Conservation (phyloP, 2,797 vertebrate genomes). For the Bovichtus diacanthus region DNA sequence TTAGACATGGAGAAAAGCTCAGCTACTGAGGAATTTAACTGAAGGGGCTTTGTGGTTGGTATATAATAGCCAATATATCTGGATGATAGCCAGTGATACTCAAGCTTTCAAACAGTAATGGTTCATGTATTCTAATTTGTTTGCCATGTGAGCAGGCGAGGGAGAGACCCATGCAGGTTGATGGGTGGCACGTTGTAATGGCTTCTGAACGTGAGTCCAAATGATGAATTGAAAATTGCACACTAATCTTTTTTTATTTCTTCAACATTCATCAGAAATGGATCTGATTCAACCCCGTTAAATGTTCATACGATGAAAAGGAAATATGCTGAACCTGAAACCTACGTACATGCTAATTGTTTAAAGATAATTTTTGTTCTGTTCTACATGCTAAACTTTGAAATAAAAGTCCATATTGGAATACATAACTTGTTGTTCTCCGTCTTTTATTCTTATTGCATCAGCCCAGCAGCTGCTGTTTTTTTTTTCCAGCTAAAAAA, state of each 20-base stretch:
- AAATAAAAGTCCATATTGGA: neutral
- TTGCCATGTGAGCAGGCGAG: slow-evolving; percentile 13
- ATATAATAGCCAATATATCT: slow-evolving; percentile 64
- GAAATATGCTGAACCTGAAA: neutral
- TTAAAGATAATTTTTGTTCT: neutral
- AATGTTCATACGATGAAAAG: neutral
- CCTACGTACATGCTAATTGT: neutral
- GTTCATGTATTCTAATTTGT: slow-evolving; percentile 50
- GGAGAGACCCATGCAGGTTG: slow-evolving; percentile 15
- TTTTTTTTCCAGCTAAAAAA: neutral
- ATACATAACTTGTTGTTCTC: no score
- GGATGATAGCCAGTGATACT: slow-evolving; percentile 31
- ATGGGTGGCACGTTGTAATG: slow-evolving; percentile 33
- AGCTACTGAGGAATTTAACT: slow-evolving; percentile 48
- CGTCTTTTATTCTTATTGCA: neutral
- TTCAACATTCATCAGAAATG: neutral
- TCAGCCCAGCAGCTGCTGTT: slow-evolving; percentile 17
- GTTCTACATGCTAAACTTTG: neutral
- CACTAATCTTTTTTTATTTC: neutral
- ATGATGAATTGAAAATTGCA: slow-evolving; percentile 7
- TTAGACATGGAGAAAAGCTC: slow-evolving; percentile 66
- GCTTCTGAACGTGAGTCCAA: slow-evolving; percentile 13
- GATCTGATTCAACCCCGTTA: neutral
- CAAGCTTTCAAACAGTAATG: slow-evolving; percentile 41
- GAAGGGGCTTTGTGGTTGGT: slow-evolving; percentile 56